Percentiles rank a stretch among this genome's conserved stretches.
These are phyloP conservation scores for Gymnodraco acuticeps DNA, from an alignment of 2,797 vertebrate species.

Conservation along the genomic window DNA sequence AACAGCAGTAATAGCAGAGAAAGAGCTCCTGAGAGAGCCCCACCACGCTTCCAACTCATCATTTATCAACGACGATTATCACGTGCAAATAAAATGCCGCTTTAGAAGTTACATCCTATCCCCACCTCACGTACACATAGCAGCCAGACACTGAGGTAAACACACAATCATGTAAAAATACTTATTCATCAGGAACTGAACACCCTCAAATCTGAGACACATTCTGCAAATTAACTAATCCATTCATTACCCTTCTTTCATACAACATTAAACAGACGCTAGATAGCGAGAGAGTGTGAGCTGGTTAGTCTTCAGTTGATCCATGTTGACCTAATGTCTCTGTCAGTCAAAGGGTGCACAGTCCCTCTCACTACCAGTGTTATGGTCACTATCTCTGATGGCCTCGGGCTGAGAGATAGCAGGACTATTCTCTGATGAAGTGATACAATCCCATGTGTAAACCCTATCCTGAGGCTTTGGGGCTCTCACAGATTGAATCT, in stretches of 20 bases:
- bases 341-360: slow-evolving; percentile 60
- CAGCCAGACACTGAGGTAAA: slow-evolving; percentile 42
- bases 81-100: slow-evolving; percentile 62
- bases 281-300: slow-evolving; percentile 29
- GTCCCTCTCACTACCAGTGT: slow-evolving; percentile 50
- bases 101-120: slow-evolving; percentile 35
- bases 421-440: slow-evolving; percentile 65
- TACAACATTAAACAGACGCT: slow-evolving; percentile 38
- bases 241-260: slow-evolving; percentile 35
- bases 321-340: slow-evolving; percentile 54
- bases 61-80: slow-evolving; percentile 61
- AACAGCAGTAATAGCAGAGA: slow-evolving; percentile 38
- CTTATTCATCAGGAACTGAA: slow-evolving; percentile 41
- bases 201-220: slow-evolving; percentile 10
- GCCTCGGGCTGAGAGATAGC: slow-evolving; percentile 72
- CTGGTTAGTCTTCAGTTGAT: slow-evolving; percentile 36
- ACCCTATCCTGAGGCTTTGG: slow-evolving; percentile 53
- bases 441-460: slow-evolving; percentile 77
- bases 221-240: slow-evolving; percentile 41
- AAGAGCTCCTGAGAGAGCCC: slow-evolving; percentile 55
- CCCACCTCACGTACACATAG: background rate
- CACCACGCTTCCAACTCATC: slow-evolving; percentile 39
- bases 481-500: slow-evolving; percentile 70
- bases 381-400: slow-evolving; percentile 70
- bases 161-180: slow-evolving; percentile 39